Evolutionary conservation across 2,797 vertebrate species (phyloP).

Genomic region (Trematomus bernacchii): DNA sequence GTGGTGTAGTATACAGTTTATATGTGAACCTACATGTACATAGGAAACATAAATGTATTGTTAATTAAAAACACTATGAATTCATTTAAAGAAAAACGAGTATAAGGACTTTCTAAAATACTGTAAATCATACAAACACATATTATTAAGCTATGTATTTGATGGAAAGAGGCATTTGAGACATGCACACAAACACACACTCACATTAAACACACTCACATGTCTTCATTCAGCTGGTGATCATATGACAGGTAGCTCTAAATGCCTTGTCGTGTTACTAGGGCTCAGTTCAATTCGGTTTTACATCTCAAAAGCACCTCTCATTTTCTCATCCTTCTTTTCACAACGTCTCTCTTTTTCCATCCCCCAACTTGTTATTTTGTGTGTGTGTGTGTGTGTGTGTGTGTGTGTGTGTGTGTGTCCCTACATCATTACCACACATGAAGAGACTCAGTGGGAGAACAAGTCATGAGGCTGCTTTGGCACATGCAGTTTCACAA

Average conservation of each 20-base stretch:
- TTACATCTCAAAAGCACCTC: slow-evolving; percentile 77
- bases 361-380: slow-evolving; percentile 27
- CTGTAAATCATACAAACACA: slow-evolving; percentile 4
- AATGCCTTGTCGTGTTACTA: slow-evolving; percentile 66
- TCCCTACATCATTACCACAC: slow-evolving; percentile 65
- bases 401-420: slow-evolving; percentile 2
- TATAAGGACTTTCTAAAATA: neutral
- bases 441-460: slow-evolving; percentile 70
- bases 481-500: slow-evolving; percentile 46
- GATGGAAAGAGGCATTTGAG: slow-evolving; percentile 30
- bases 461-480: slow-evolving; percentile 62
- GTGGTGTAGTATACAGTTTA: neutral
- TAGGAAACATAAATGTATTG: neutral
- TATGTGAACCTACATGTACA: neutral
- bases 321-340: slow-evolving; percentile 57
- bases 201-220: neutral
- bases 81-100: too few relatives aligned
- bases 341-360: slow-evolving; percentile 30
- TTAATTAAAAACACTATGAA: neutral
- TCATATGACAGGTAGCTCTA: slow-evolving; percentile 63
- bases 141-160: slow-evolving; percentile 10
- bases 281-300: slow-evolving; percentile 65
- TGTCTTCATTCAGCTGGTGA: slow-evolving; percentile 42
- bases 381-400: slow-evolving; percentile 5
- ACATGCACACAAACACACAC: slow-evolving; percentile 13